Conservation (phyloP, 2,888 invertebrate species). For the Glomeris marginata region DNA sequence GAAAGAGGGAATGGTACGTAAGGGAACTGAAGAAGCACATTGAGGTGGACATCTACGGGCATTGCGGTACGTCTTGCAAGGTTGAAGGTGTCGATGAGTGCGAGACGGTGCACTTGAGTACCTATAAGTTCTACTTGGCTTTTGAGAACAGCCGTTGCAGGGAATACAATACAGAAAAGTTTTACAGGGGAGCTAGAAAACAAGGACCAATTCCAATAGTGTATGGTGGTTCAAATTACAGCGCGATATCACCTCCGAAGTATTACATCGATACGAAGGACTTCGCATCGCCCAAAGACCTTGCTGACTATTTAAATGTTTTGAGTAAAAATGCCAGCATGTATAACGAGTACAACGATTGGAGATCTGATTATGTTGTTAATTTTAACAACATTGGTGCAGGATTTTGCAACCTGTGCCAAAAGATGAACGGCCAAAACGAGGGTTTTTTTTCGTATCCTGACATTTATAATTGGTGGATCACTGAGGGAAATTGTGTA, state of each 20-base stretch:
- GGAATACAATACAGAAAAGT: constrained; percentile 18
- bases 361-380: not conserved
- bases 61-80: constrained; percentile 5
- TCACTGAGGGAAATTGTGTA: too few species aligned
- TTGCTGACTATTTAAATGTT: constrained; percentile 5
- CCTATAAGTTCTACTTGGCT: constrained; percentile 17
- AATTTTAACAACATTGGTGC: too few species aligned
- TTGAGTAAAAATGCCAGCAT: constrained; percentile 2
- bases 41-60: constrained; percentile 13
- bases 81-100: not conserved
- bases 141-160: constrained; percentile 18
- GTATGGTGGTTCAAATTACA: constrained; percentile 7
- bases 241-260: not conserved
- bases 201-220: constrained; percentile 12
- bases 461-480: too few species aligned
- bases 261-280: constrained; percentile 4
- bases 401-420: constrained; percentile 4
- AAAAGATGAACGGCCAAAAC: constrained; percentile 1
- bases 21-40: constrained; percentile 11
- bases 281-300: constrained; percentile 2
- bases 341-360: constrained; percentile 5
- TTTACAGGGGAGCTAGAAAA: constrained; percentile 1
- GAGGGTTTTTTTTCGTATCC: not conserved
- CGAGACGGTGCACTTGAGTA: not conserved
- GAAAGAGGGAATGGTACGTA: constrained; percentile 12